These are phyloP conservation scores for Cottus gobio DNA, from an alignment of 2,113 vertebrate species.

Conservation along the genomic window DNA sequence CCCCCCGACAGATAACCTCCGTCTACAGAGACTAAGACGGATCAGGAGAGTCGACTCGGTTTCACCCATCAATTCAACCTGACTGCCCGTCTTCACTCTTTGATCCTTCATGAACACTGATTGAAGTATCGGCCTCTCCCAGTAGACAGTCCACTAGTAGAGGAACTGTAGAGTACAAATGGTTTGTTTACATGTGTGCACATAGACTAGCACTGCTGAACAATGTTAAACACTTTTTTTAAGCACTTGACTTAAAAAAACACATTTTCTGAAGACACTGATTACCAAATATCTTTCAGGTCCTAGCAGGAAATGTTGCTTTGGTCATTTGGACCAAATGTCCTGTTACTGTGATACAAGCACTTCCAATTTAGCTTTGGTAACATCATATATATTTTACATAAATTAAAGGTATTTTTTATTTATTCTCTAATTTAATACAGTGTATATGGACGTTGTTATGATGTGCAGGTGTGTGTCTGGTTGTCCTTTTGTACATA, in stretches of 20 bases:
- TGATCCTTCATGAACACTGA: constrained; percentile 25
- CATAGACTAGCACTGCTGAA: constrained; percentile 50
- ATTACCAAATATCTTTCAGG: constrained; percentile 59
- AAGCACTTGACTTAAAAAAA: constrained; percentile 41
- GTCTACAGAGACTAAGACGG: constrained; percentile 89
- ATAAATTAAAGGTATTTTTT: constrained; percentile 61
- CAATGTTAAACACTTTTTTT: not conserved
- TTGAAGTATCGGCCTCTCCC: constrained; percentile 6
- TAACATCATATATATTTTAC: constrained; percentile 56
- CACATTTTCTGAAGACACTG: constrained; percentile 30
- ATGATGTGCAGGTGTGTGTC: constrained; percentile 44
- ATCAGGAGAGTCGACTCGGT: not conserved
- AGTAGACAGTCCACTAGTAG: constrained; percentile 16
- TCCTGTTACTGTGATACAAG: constrained; percentile 43
- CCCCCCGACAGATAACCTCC: constrained; percentile 85
- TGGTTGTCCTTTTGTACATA: constrained; percentile 51
- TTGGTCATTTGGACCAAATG: constrained; percentile 32
- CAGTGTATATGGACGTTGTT: constrained; percentile 52
- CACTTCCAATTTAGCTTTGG: constrained; percentile 65
- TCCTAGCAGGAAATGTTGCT: constrained; percentile 27
- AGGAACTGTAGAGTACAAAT: constrained; percentile 28
- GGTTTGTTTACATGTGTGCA: constrained; percentile 39
- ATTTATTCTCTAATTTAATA: constrained; percentile 81
- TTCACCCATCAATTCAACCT: not conserved
- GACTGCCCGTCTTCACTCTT: not conserved